Conservation (phyloP, 2,888 invertebrate species). For the Ornithoptera alexandrae region DNA sequence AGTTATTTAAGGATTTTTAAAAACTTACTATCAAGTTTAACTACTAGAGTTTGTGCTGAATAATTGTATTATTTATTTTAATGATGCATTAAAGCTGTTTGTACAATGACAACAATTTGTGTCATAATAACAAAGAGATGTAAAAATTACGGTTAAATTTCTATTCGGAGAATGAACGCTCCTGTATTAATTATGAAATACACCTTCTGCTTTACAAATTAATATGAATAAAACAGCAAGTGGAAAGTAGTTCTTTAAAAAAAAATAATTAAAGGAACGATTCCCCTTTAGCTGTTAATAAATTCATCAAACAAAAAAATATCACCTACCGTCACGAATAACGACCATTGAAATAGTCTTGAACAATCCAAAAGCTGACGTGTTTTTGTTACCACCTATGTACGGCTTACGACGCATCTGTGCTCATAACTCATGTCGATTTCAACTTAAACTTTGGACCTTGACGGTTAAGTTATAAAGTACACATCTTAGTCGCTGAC, state of each 20-base stretch:
- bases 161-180: background rate
- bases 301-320: slow-evolving; percentile 25
- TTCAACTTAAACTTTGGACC: slow-evolving; percentile 18
- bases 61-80: background rate
- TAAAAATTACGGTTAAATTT: slow-evolving; percentile 2
- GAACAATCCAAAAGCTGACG: slow-evolving; percentile 41
- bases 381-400: slow-evolving; percentile 30
- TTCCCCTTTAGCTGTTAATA: slow-evolving; percentile 27
- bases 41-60: background rate
- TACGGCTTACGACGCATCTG: slow-evolving; percentile 22
- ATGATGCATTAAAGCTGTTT: background rate
- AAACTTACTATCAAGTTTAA: background rate
- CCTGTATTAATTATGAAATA: slow-evolving; percentile 9
- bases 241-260: slow-evolving; percentile 19
- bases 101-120: background rate
- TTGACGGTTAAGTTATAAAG: slow-evolving; percentile 34
- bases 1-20: background rate
- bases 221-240: slow-evolving; percentile 16
- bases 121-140: slow-evolving; percentile 2
- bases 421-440: slow-evolving; percentile 6
- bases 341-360: slow-evolving; percentile 31
- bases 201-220: slow-evolving; percentile 16
- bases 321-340: slow-evolving; percentile 24
- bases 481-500: slow-evolving; percentile 20
- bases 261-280: slow-evolving; percentile 25